Evolutionary conservation across 2,888 invertebrate species (phyloP).

Genomic region (Limnephilus rhombicus): DNA sequence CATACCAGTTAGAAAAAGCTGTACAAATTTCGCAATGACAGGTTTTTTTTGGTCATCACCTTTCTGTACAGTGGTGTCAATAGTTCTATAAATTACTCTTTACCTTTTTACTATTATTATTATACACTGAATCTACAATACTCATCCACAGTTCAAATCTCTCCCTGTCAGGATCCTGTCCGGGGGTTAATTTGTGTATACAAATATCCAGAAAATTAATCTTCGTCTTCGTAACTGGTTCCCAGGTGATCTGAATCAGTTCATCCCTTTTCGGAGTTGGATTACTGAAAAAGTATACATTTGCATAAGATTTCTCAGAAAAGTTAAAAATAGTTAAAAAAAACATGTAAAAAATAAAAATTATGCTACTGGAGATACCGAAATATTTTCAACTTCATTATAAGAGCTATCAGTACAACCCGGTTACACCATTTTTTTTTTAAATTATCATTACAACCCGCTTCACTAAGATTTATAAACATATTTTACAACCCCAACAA

Average conservation of each 20-base stretch:
- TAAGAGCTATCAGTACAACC: not conserved
- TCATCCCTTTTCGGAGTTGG: slow-evolving; percentile 59
- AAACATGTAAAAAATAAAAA: not conserved
- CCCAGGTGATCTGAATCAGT: slow-evolving; percentile 53
- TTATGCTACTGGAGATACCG: not conserved
- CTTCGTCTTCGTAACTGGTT: slow-evolving; percentile 49
- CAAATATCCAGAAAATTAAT: slow-evolving; percentile 60
- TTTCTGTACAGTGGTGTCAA: not conserved
- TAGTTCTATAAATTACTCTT: not conserved
- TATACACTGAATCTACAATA: slow-evolving; percentile 43
- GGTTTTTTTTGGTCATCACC: not conserved
- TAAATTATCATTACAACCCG: no score
- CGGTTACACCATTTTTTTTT: not conserved
- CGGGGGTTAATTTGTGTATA: slow-evolving; percentile 33
- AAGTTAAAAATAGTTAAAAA: not conserved
- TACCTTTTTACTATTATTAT: not conserved
- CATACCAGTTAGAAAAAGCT: not conserved
- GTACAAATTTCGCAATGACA: not conserved
- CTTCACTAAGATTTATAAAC: no score
- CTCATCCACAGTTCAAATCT: slow-evolving; percentile 59
- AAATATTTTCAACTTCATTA: not conserved
- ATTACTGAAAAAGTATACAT: slow-evolving; percentile 56
- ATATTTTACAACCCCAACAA: no score
- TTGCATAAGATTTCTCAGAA: not conserved
- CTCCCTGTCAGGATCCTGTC: slow-evolving; percentile 56